Base-by-base conservation (phyloP, 2,888 invertebrate genomes). In the Lysandra coridon region DNA sequence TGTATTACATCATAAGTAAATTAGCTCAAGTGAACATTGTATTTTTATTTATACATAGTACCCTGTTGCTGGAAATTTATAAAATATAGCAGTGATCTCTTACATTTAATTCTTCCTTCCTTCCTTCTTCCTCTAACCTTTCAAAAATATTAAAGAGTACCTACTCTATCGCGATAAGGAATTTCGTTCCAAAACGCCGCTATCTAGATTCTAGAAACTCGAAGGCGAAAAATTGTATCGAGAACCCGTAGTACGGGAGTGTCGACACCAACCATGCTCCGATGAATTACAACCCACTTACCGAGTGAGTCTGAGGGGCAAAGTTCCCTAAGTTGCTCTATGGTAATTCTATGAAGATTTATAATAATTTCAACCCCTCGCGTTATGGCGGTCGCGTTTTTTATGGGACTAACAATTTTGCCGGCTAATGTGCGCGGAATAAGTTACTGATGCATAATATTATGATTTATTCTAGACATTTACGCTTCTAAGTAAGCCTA, bases 301-400 rank as follows among this genome's bases (percentile, higher is more conserved):
- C 90, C 88, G 87, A 88, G 89, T 86, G 89, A 91, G 90, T 90
- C 88, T 88, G 87, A 86, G 88, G 92, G 91, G 92, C 91, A 90
- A 93, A 93, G 91, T 92, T 92, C 88, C 88, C 88, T 88, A 90
- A 92, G 88, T 92, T 90, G 88, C 88, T 91, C 90, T 90, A 94
- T 93, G 93, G 92, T 91, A 93, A 94, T 94, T 91, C 90, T 89
- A 91, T 91, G 91, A 91, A 93, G 94, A 94, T 94, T 93, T 94
- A 94, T 93, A 94, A 93, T 94, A 91, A 93, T 93, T 92, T 89
- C 88, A 84, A 86, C 87, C 88, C 85, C 53, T 76, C 86, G 85
- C 88, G 87, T 90, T 90, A 91, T 88, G 87, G 88, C 88, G 88
- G 89, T 87, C 86, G 85, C 86, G 60, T 88, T 91, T 91, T 92